These are phyloP conservation scores for Dendronephthya gigantea DNA, from an alignment of 64 coral and sea anemone species.

Conservation along the genomic window DNA sequence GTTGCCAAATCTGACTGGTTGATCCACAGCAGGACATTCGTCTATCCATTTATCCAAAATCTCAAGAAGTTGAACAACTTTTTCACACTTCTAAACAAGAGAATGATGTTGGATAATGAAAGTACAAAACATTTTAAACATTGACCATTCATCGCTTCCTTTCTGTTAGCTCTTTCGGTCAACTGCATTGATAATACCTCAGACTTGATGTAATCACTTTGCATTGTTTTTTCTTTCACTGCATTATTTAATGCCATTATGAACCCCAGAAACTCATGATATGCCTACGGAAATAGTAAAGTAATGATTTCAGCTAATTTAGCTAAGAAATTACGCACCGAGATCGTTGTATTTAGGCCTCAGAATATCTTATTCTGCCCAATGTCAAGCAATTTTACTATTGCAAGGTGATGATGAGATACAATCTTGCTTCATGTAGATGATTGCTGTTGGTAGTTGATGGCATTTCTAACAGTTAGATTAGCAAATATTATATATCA, in stretches of 20 bases:
- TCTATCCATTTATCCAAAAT: constrained; percentile 76
- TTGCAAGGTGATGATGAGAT: not conserved
- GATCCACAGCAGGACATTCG: constrained; percentile 62
- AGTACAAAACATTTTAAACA: not conserved
- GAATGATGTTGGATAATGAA: not conserved
- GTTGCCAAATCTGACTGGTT: constrained; percentile 95
- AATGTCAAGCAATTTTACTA: not conserved
- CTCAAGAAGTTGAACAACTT: constrained; percentile 55
- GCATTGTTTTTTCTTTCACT: constrained; percentile 62
- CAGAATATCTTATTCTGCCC: not conserved
- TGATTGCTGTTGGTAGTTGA: not conserved
- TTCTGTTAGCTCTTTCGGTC: not conserved
- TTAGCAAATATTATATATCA: not conserved
- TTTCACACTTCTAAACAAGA: constrained; percentile 43
- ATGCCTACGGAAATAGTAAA: constrained; percentile 26
- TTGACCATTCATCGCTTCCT: no score
- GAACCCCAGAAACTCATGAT: constrained; percentile 77
- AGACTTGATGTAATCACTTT: constrained; percentile 37
- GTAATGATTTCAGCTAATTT: not conserved
- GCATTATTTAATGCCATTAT: constrained; percentile 53
- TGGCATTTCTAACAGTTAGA: not conserved
- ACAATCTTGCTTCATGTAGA: not conserved
- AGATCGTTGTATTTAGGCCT: no score
- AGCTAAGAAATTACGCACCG: no score
- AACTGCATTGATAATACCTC: constrained; percentile 41